A percentile compares a stretch with the other conserved stretches of the same genome.
Conservation (phyloP, 2,113 vertebrate genomes). For the Tamias sibiricus region DNA sequence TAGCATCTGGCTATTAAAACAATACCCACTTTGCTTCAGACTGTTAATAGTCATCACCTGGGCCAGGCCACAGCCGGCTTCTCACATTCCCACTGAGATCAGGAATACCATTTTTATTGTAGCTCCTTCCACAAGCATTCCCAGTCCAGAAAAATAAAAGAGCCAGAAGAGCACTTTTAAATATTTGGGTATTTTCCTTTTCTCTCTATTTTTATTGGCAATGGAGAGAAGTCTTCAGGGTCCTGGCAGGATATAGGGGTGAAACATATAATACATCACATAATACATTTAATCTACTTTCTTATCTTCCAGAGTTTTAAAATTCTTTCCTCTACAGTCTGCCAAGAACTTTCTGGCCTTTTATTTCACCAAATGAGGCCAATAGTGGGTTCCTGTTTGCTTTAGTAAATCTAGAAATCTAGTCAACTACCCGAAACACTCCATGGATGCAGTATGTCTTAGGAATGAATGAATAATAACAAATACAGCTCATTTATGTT, state of each 20-base stretch:
- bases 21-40: constrained; percentile 72
- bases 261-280: background rate
- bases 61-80: constrained; percentile 61
- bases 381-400: background rate
- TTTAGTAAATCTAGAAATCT: constrained; percentile 54
- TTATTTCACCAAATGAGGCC: constrained; percentile 28
- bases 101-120: constrained; percentile 64
- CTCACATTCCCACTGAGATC: constrained; percentile 55
- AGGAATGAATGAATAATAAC: background rate
- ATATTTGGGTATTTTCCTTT: constrained; percentile 57
- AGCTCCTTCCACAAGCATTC: constrained; percentile 31
- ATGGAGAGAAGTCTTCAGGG: background rate
- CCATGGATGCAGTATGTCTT: background rate
- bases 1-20: constrained; percentile 79
- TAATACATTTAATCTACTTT: constrained; percentile 27
- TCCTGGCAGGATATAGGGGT: constrained; percentile 30
- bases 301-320: constrained; percentile 43
- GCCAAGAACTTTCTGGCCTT: constrained; percentile 5
- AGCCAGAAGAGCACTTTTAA: constrained; percentile 46
- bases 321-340: constrained; percentile 45
- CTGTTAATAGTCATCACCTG: constrained; percentile 71
- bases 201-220: constrained; percentile 57
- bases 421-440: background rate
- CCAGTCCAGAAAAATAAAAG: background rate
- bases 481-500: background rate